These are phyloP conservation scores for Falcaria lacertinaria DNA, from an alignment of 2,888 invertebrate genomes.

Conservation along the genomic window DNA sequence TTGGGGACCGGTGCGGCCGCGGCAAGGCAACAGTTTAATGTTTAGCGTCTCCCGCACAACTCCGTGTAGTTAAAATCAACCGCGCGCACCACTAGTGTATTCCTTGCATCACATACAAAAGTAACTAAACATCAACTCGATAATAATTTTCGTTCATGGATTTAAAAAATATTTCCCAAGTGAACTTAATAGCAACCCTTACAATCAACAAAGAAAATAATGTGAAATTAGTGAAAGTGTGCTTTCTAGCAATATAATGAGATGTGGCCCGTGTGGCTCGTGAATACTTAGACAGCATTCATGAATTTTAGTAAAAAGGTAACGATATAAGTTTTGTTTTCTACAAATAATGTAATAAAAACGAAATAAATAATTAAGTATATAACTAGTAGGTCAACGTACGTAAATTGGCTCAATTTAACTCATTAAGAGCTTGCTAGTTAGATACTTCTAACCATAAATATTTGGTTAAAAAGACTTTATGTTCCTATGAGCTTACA, in stretches of 20 bases:
- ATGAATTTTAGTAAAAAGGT: conserved; percentile 68
- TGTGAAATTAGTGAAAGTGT: conserved; percentile 63
- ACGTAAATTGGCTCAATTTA: too few relatives aligned
- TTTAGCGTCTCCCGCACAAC: conserved; percentile 31
- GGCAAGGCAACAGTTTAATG: conserved; percentile 32
- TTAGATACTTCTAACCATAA: too few relatives aligned
- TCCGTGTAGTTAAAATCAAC: conserved; percentile 13
- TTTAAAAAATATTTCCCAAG: conserved; percentile 11
- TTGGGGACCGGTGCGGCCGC: conserved; percentile 21
- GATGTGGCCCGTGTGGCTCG: conserved; percentile 67
- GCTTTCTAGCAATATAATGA: conserved; percentile 55
- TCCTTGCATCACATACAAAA: conserved; percentile 5
- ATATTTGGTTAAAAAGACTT: too few relatives aligned
- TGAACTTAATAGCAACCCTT: neutral
- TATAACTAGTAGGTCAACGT: too few relatives aligned
- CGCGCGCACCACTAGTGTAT: conserved; percentile 16
- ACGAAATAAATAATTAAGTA: too few relatives aligned
- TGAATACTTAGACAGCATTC: conserved; percentile 59
- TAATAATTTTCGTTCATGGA: conserved; percentile 20
- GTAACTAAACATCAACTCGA: neutral
- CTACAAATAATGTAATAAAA: too few relatives aligned
- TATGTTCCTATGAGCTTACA: too few relatives aligned
- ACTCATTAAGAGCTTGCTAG: too few relatives aligned
- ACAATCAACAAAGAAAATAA: conserved; percentile 14
- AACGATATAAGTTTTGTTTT: conserved; percentile 18